A percentile compares a stretch with the other conserved stretches of the same genome.
Conservation (phyloP, 2,888 invertebrate species). For the Drosophila birchii region DNA sequence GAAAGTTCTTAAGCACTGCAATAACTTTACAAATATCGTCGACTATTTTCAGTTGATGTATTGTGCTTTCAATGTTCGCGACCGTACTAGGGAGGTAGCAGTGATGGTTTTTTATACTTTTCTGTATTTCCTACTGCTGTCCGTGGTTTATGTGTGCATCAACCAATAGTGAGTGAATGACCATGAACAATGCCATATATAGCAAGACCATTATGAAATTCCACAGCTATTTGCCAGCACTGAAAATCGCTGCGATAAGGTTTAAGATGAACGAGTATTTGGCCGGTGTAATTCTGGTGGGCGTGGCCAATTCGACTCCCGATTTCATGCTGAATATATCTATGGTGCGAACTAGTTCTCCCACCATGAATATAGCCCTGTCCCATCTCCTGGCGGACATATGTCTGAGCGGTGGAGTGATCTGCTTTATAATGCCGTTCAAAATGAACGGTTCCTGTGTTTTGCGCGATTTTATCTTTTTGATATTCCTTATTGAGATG, state of each 20-base stretch:
- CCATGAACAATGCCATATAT: not conserved
- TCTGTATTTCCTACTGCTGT: conserved; percentile 10
- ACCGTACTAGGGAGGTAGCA: not conserved
- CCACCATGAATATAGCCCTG: conserved; percentile 34
- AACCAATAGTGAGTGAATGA: conserved; percentile 12
- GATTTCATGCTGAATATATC: conserved; percentile 60
- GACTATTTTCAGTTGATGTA: conserved; percentile 50
- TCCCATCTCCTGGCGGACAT: conserved; percentile 38
- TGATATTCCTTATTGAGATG: conserved; percentile 37
- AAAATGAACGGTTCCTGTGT: conserved; percentile 47
- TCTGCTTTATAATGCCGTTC: conserved; percentile 61
- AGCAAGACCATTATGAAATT: too few relatives aligned
- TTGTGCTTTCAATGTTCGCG: conserved; percentile 27
- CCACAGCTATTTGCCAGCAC: conserved; percentile 14
- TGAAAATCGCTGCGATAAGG: conserved; percentile 56
- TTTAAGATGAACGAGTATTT: conserved; percentile 58
- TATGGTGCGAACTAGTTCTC: conserved; percentile 18
- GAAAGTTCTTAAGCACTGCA: conserved; percentile 18
- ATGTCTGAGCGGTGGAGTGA: conserved; percentile 51
- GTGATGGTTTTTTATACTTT: conserved; percentile 1
- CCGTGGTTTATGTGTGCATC: not conserved
- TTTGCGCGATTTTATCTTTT: conserved; percentile 52
- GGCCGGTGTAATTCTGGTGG: conserved; percentile 53
- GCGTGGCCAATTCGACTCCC: conserved; percentile 48
- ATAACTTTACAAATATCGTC: conserved; percentile 13